A percentile compares a stretch with the other conserved stretches of the same genome.
These are phyloP conservation scores for Craniophora ligustri DNA, from an alignment of 2,888 invertebrate genomes.

Conservation along the genomic window DNA sequence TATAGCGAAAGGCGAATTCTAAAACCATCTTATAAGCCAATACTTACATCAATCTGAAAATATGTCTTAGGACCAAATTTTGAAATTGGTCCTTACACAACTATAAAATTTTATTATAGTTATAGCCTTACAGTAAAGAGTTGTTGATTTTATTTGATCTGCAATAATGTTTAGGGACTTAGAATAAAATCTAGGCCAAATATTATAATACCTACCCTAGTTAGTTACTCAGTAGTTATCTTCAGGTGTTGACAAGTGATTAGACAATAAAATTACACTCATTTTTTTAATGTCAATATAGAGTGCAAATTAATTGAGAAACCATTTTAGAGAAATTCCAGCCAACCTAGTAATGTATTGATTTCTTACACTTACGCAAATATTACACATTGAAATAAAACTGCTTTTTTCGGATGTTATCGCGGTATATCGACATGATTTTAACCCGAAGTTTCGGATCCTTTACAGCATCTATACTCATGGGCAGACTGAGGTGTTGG, in stretches of 20 bases:
- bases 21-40: no score
- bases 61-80: slow-evolving; percentile 1
- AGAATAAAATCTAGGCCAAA: slow-evolving; percentile 50
- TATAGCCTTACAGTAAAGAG: not conserved
- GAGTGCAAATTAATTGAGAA: no score
- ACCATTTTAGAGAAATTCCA: not conserved
- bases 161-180: slow-evolving; percentile 26
- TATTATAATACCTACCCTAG: slow-evolving; percentile 34
- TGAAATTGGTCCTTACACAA: not conserved
- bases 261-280: slow-evolving; percentile 72
- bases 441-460: no score
- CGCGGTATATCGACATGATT: no score
- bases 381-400: no score
- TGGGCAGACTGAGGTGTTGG: no score
- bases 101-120: no score
- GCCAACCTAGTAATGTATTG: no score
- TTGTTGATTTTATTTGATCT: slow-evolving; percentile 17
- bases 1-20: not conserved
- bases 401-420: no score
- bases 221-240: slow-evolving; percentile 44
- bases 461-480: no score
- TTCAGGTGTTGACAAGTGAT: slow-evolving; percentile 62
- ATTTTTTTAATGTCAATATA: no score
- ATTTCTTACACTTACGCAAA: no score
- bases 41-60: not conserved